Percentiles rank a stretch among this genome's conserved stretches.
phyloP scores from a whole-genome alignment of 2,888 invertebrate species.

The Stenodera caucasica region DNA sequence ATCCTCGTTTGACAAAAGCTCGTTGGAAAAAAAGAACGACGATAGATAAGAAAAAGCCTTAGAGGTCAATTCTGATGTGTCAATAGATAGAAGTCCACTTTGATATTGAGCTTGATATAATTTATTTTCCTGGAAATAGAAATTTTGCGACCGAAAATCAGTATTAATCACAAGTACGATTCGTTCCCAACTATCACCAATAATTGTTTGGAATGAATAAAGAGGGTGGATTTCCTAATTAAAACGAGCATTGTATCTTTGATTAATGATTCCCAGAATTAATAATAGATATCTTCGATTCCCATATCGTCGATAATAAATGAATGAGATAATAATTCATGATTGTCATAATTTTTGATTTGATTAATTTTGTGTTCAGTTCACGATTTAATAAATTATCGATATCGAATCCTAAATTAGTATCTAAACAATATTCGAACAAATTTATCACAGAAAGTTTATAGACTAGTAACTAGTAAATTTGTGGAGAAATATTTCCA shows the following conservation, averaged over 20 bases:
- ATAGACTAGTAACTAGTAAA: not conserved
- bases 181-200: no score
- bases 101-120: not conserved
- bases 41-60: not conserved
- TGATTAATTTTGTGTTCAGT: not conserved
- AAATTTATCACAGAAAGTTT: constrained; percentile 2
- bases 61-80: not conserved
- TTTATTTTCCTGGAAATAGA: not conserved
- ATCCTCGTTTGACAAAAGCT: not conserved
- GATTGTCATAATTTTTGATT: not conserved
- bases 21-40: not conserved
- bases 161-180: no score
- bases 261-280: no score
- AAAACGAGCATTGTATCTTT: no score
- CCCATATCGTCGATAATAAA: no score
- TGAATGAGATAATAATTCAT: not conserved
- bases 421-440: not conserved
- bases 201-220: no score
- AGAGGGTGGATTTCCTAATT: no score
- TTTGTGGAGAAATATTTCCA: constrained; percentile 6
- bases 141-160: no score
- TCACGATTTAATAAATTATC: no score
- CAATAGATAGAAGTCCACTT: not conserved
- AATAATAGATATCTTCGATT: no score
- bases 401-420: no score